Conservation (phyloP, 1,140 invertebrate species). For the Drosophila nannoptera region DNA sequence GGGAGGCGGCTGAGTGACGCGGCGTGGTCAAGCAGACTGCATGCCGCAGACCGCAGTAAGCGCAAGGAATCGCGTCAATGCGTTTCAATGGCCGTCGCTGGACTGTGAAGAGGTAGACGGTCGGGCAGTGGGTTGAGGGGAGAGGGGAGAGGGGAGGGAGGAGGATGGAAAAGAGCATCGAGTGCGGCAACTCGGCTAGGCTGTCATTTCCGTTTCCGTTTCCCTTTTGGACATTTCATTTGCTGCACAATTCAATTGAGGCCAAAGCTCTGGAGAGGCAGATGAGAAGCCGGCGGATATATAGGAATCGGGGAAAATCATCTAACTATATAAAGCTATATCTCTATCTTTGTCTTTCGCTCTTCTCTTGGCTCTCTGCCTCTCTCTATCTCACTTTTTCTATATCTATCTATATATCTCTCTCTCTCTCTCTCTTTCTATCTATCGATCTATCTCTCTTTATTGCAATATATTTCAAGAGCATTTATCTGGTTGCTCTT, state of each 20-base stretch:
- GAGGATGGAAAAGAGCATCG: too few species aligned
- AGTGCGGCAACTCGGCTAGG: constrained; percentile 9
- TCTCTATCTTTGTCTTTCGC: too few species aligned
- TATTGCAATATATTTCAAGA: too few species aligned
- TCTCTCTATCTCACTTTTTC: too few species aligned
- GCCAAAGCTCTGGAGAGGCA: constrained; percentile 2
- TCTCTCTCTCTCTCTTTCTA: too few species aligned
- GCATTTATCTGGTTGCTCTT: too few species aligned
- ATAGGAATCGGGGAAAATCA: neutral
- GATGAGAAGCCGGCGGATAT: neutral
- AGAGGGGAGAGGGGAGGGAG: neutral
- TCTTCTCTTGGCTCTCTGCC: too few species aligned
- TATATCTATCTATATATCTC: too few species aligned
- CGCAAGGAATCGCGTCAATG: constrained; percentile 41
- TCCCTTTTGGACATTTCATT: constrained; percentile 46
- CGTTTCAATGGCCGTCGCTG: constrained; percentile 45
- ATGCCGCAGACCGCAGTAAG: constrained; percentile 34
- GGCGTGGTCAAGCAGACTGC: neutral
- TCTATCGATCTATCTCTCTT: too few species aligned
- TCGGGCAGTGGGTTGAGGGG: neutral
- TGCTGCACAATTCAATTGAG: constrained; percentile 33
- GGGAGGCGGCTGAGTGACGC: too few species aligned
- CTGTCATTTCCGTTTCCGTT: constrained; percentile 48
- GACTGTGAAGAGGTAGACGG: constrained; percentile 18
- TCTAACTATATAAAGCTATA: too few species aligned